phyloP scores from a whole-genome alignment of 2,113 vertebrate species.

The Bungarus multicinctus region DNA sequence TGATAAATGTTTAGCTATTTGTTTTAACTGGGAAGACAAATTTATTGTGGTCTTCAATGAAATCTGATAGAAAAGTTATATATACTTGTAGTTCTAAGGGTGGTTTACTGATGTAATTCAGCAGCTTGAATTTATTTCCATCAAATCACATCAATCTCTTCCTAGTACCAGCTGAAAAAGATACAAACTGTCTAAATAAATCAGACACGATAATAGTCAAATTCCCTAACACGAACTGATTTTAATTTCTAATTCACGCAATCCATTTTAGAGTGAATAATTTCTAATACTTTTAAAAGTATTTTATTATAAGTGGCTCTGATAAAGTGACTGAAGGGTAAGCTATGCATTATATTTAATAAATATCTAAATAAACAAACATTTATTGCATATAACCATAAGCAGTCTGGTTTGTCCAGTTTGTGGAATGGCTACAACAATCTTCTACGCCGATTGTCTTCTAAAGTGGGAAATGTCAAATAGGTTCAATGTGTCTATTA shows the following conservation, averaged over 20 bases:
- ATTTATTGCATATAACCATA: background rate
- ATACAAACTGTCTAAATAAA: background rate
- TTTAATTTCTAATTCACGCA: background rate
- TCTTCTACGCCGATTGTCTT: background rate
- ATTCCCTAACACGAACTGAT: background rate
- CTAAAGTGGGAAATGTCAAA: background rate
- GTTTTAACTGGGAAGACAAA: constrained; percentile 7
- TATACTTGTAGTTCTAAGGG: background rate
- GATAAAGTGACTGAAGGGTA: background rate
- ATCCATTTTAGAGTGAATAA: background rate
- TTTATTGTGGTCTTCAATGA: background rate
- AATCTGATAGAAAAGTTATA: constrained; percentile 26
- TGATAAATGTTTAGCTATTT: background rate
- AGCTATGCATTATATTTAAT: background rate
- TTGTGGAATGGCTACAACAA: background rate
- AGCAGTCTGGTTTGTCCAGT: background rate
- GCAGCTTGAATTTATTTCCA: background rate
- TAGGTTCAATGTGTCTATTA: background rate
- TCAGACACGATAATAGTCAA: background rate
- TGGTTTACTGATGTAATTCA: background rate
- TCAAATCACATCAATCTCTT: background rate
- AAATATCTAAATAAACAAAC: background rate
- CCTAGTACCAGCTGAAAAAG: background rate
- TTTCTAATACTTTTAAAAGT: background rate
- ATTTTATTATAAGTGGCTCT: background rate